These are phyloP conservation scores for Griposia aprilina DNA, from an alignment of 2,888 invertebrate genomes.

Conservation along the genomic window DNA sequence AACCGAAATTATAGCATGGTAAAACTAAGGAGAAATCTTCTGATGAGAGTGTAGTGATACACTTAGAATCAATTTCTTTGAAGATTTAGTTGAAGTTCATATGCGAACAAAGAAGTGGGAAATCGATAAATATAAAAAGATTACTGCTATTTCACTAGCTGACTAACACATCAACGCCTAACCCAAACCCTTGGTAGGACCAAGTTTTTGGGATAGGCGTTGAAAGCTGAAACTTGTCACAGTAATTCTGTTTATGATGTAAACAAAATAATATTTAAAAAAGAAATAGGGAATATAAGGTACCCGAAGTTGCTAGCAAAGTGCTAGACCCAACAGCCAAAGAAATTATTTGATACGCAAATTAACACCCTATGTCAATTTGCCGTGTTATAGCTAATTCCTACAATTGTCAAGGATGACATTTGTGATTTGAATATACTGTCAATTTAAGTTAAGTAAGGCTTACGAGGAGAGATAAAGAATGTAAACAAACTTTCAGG, in stretches of 20 bases:
- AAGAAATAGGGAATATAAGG: not conserved
- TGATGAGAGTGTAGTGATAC: not conserved
- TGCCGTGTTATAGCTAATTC: not conserved
- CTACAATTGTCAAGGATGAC: not conserved
- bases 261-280: not conserved
- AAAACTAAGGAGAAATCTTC: not conserved
- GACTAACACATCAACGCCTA: not conserved
- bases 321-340: not conserved
- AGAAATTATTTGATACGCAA: too few relatives aligned
- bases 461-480: too few relatives aligned
- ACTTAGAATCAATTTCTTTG: not conserved
- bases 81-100: not conserved
- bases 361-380: not conserved
- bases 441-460: not conserved
- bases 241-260: not conserved
- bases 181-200: not conserved
- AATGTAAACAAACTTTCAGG: too few relatives aligned
- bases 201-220: too few relatives aligned
- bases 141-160: not conserved
- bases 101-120: not conserved
- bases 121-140: not conserved
- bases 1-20: not conserved
- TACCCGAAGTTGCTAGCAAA: not conserved
- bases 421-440: not conserved
- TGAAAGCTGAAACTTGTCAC: not conserved